A percentile compares a stretch with the other conserved stretches of the same genome.
Evolutionary conservation across 2,113 vertebrate genomes (phyloP).

Genomic region (Gulo gulo): DNA sequence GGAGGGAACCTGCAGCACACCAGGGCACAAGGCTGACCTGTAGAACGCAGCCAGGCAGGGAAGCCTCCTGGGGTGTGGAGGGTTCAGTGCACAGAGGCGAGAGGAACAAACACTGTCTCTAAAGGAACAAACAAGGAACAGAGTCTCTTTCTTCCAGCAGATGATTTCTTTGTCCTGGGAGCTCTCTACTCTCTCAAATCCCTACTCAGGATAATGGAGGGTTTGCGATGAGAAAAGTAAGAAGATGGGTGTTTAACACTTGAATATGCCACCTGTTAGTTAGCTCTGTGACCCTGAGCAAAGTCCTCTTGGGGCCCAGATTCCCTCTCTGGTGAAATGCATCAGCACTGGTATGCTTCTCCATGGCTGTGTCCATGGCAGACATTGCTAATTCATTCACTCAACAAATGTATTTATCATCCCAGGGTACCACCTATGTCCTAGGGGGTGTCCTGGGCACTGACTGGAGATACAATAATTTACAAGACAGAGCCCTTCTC

Average conservation of each 20-base stretch:
- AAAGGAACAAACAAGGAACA: not conserved
- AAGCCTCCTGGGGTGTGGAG: too few relatives aligned
- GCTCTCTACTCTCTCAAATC: not conserved
- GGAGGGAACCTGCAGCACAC: not conserved
- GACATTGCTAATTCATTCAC: not conserved
- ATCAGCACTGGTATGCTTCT: accelerated
- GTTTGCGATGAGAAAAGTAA: not conserved
- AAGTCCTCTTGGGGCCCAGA: not conserved
- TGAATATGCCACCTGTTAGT: not conserved
- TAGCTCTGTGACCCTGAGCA: not conserved
- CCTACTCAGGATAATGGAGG: not conserved
- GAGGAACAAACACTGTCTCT: not conserved
- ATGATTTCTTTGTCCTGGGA: not conserved
- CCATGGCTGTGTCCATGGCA: not conserved
- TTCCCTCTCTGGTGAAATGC: not conserved
- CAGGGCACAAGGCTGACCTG: accelerated
- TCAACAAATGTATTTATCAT: not conserved
- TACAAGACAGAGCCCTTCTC: not conserved
- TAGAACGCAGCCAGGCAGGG: not conserved
- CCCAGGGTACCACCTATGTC: accelerated
- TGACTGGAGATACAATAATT: not conserved
- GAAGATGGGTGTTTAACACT: not conserved
- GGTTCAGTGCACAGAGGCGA: accelerated
- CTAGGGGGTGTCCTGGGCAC: not conserved
- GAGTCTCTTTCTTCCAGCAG: not conserved